A percentile compares a stretch with the other conserved stretches of the same genome.
These are phyloP conservation scores for Ellobius talpinus DNA, from an alignment of 2,113 vertebrate genomes.

Conservation along the genomic window DNA sequence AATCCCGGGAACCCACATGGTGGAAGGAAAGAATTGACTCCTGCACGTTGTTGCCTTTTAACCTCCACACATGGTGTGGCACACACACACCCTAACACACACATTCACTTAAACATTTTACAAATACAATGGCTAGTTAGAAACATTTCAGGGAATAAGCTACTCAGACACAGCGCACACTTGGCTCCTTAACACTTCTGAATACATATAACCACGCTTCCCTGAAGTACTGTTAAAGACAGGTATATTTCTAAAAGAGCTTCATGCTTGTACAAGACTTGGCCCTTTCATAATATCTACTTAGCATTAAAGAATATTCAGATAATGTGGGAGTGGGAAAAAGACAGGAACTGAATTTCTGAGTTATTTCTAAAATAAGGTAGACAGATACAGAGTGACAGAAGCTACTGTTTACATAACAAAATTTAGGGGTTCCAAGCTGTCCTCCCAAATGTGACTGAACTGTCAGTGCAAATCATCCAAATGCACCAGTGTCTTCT, in stretches of 20 bases:
- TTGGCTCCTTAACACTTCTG: background rate
- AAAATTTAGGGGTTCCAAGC: constrained; percentile 15
- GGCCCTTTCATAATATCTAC: constrained; percentile 20
- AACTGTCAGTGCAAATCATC: background rate
- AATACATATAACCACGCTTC: background rate
- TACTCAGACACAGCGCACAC: background rate
- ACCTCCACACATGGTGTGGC: no score
- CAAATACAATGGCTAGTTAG: background rate
- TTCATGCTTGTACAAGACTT: background rate
- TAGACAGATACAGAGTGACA: background rate
- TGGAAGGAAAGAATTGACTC: background rate
- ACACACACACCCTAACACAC: background rate
- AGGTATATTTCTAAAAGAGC: background rate
- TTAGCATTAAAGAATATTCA: constrained; percentile 8
- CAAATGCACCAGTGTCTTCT: background rate
- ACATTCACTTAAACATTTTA: no score
- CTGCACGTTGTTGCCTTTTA: background rate
- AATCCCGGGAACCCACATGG: background rate
- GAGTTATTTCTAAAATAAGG: constrained; percentile 41
- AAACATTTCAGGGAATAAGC: constrained; percentile 6
- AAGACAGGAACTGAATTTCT: background rate
- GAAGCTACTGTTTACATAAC: background rate
- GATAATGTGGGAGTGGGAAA: background rate
- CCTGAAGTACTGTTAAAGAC: background rate
- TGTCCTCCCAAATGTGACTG: background rate